Evolutionary conservation across 2,888 invertebrate species (phyloP).

Genomic region (Melipona bicolor): DNA sequence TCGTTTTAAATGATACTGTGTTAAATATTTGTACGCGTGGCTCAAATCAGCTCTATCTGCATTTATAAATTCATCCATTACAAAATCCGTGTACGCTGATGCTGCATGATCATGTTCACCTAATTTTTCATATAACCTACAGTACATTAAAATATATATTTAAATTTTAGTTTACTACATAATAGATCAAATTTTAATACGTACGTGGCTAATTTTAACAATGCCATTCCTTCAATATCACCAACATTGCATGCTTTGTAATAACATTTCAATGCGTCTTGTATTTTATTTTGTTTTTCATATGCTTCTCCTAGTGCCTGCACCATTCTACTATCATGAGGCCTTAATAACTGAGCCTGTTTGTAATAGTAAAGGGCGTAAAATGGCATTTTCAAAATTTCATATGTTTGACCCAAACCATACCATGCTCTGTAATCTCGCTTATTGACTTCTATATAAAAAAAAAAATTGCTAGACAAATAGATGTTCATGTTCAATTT

Average conservation of each 20-base stretch:
- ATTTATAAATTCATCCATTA: slow-evolving; percentile 88
- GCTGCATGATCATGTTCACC: slow-evolving; percentile 95
- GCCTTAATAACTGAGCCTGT: slow-evolving; percentile 94
- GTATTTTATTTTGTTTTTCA: slow-evolving; percentile 95
- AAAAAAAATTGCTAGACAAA: not conserved
- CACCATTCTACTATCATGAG: slow-evolving; percentile 98
- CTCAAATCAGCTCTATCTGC: slow-evolving; percentile 92
- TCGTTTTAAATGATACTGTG: slow-evolving; percentile 94
- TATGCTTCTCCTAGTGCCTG: slow-evolving; percentile 98
- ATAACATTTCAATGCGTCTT: slow-evolving; percentile 98
- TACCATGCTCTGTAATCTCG: slow-evolving; percentile 99
- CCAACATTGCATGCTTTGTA: slow-evolving; percentile 98
- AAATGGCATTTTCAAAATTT: slow-evolving; percentile 97
- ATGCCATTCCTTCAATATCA: slow-evolving; percentile 97
- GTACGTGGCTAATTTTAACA: slow-evolving; percentile 96
- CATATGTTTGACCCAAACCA: slow-evolving; percentile 99
- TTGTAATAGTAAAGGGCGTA: slow-evolving; percentile 99
- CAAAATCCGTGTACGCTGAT: slow-evolving; percentile 95
- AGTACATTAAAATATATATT: slow-evolving; percentile 61
- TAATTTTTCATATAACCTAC: slow-evolving; percentile 94
- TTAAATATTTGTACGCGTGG: slow-evolving; percentile 94
- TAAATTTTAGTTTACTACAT: not conserved
- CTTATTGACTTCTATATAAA: slow-evolving; percentile 90
- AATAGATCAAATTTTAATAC: slow-evolving; percentile 66
- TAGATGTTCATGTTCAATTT: not conserved